Evolutionary conservation across 2,113 vertebrate genomes (phyloP), one percentile per base, ranked within the genome.

Genomic region (Heterocephalus glaber): DNA sequence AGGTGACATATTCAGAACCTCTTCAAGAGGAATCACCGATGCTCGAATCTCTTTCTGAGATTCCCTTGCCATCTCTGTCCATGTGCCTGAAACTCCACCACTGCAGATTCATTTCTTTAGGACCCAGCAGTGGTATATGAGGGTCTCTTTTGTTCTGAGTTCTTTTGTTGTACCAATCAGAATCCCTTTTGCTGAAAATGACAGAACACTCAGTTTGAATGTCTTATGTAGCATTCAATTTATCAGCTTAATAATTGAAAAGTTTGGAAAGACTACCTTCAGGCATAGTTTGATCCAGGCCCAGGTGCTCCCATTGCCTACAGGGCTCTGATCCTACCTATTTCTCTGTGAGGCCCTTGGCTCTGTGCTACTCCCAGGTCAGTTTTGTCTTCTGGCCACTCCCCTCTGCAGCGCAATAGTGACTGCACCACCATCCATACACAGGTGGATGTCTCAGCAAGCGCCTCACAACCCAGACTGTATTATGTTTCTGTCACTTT

Each of bases 271-370:
- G 2, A 0, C 7, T 56, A 5, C 26, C 87, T 94, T 90, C 85
- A 54, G 84, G 47, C 38, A 20, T 70, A 28, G 52, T 41, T 95
- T 81, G 47, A 77, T 65, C 35, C 84, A 86, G 47, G 63, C n/a
- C 13, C 54, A 10, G 12, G 52, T 0, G 0, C 38, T 70, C 26
- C 35, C 7, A 0, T 1, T 28, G 52, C 9, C 47, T 28, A 5
- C 24, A 30, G 49, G 47, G 17, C 63, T 90, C 49, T 33, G 14
- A 30, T 10, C 19, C 26, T 30, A n/a, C n/a, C n/a, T n/a, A n/a
- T 70, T 86, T 80, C 5, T 49, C 35, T 74, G 16, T 54, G 61
- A 70, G 58, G 84, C 63, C 28, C n/a, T 81, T 16, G 5, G 35
- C 24, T 94, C 47, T 49, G 58, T 17, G 30, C 16, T 44, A 20